A percentile compares a stretch with the other conserved stretches of the same genome.
Evolutionary conservation across 2,888 invertebrate genomes (phyloP).

Genomic region (Cryptus viduatorius): DNA sequence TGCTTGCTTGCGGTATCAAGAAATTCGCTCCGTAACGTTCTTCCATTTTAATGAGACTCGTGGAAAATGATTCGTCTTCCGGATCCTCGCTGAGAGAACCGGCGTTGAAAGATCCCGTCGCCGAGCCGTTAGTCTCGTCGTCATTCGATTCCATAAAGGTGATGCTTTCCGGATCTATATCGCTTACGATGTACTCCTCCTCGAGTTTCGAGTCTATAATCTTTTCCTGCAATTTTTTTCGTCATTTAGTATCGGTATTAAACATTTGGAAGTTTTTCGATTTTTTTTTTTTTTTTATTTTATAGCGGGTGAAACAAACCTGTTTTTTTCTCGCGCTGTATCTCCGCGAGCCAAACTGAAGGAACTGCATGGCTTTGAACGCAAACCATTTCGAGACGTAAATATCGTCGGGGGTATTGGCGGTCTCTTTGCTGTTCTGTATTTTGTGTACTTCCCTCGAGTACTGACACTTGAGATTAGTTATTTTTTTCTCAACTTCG

Average conservation of each 20-base stretch:
- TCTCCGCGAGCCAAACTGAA: conserved; percentile 78
- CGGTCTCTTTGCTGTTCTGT: conserved; percentile 77
- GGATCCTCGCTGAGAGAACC: conserved; percentile 76
- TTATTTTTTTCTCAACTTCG: conserved; percentile 79
- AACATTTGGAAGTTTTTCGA: too few species aligned
- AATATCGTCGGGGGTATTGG: conserved; percentile 75
- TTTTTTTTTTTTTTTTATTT: neutral
- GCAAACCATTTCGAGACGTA: conserved; percentile 81
- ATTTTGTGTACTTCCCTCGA: conserved; percentile 79
- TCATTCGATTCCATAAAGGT: conserved; percentile 76
- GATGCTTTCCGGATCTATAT: conserved; percentile 79
- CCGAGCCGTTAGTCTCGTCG: conserved; percentile 78
- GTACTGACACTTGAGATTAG: conserved; percentile 79
- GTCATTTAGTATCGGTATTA: neutral
- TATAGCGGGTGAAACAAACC: conserved; percentile 61
- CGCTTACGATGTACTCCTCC: conserved; percentile 78
- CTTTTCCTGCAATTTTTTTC: conserved; percentile 34
- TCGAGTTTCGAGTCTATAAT: conserved; percentile 66
- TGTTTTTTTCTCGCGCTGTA: conserved; percentile 76
- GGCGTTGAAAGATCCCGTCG: conserved; percentile 73
- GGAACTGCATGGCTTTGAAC: conserved; percentile 79
- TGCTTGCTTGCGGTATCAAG: conserved; percentile 6
- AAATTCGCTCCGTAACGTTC: conserved; percentile 64
- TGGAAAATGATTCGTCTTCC: conserved; percentile 75
- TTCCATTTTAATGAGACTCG: conserved; percentile 73